Conservation (phyloP, 2,797 vertebrate genomes). For the Pempheris klunzingeri region DNA sequence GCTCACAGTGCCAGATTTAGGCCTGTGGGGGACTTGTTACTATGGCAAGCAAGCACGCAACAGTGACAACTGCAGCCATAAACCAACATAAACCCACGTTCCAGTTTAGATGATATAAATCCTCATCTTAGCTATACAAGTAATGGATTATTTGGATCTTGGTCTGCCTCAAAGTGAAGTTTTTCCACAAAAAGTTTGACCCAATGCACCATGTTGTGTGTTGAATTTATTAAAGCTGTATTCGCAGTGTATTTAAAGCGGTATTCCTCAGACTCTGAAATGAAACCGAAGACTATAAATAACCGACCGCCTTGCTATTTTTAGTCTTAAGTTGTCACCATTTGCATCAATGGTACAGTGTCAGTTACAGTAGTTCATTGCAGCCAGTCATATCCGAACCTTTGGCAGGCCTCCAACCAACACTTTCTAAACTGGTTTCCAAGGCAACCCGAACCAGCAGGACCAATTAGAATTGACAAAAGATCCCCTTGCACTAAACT, state of each 20-base stretch:
- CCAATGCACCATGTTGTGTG: neutral
- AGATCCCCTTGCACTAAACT: conserved; percentile 44
- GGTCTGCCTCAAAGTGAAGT: neutral
- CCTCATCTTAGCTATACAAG: neutral
- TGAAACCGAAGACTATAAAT: conserved; percentile 3
- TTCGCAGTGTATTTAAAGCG: neutral
- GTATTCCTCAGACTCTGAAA: conserved; percentile 3
- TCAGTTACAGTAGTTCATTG: conserved; percentile 44
- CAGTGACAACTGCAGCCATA: conserved; percentile 35
- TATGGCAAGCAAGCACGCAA: conserved; percentile 43
- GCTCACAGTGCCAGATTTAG: conserved; percentile 56
- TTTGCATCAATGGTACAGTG: conserved; percentile 17
- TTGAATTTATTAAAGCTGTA: neutral
- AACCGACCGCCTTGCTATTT: neutral
- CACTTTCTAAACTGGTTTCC: conserved; percentile 76
- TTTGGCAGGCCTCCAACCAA: conserved; percentile 63
- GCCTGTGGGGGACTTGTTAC: conserved; percentile 41
- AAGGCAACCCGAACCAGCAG: conserved; percentile 71
- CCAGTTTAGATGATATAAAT: conserved; percentile 10
- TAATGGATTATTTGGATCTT: neutral
- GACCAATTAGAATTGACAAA: conserved; percentile 74
- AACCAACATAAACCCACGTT: conserved; percentile 9
- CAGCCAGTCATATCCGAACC: conserved; percentile 57
- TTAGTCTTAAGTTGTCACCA: neutral
- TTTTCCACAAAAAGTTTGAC: neutral